phyloP scores from a whole-genome alignment of 2,113 vertebrate species.

The Acrocephalus kingi region DNA sequence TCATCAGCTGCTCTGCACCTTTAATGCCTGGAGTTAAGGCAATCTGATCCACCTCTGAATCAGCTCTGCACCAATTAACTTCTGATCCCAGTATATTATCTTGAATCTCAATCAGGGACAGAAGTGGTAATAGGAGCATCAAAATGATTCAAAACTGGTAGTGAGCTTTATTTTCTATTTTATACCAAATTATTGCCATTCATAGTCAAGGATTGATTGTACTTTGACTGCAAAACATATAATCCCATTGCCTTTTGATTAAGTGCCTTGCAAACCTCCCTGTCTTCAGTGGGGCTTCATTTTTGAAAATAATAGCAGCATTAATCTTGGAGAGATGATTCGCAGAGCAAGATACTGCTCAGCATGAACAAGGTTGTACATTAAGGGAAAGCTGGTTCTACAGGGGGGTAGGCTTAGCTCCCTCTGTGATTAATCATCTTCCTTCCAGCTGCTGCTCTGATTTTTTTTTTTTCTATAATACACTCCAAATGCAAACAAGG shows the following conservation, averaged over 20 bases:
- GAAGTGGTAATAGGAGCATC: neutral
- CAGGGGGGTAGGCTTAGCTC: neutral
- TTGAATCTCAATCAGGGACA: neutral
- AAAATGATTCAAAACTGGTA: neutral
- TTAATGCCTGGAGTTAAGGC: neutral
- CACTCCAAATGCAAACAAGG: constrained; percentile 33
- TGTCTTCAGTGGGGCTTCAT: neutral
- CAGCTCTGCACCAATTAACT: neutral
- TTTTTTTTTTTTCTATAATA: neutral
- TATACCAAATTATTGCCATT: neutral
- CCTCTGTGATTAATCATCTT: constrained; percentile 50
- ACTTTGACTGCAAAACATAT: neutral
- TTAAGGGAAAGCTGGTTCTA: constrained; percentile 23
- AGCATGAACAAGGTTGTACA: neutral
- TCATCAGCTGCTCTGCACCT: neutral
- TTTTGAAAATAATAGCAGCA: constrained; percentile 6
- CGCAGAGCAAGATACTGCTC: neutral
- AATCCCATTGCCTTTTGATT: constrained; percentile 7
- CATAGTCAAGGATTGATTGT: neutral
- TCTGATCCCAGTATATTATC: neutral
- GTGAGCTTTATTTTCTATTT: neutral
- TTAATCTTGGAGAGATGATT: constrained; percentile 34
- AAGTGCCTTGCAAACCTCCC: neutral
- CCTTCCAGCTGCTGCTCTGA: constrained; percentile 13
- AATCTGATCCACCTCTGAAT: neutral